phyloP scores from a whole-genome alignment of 1,140 invertebrate genomes.

The Tyrophagus putrescentiae region DNA sequence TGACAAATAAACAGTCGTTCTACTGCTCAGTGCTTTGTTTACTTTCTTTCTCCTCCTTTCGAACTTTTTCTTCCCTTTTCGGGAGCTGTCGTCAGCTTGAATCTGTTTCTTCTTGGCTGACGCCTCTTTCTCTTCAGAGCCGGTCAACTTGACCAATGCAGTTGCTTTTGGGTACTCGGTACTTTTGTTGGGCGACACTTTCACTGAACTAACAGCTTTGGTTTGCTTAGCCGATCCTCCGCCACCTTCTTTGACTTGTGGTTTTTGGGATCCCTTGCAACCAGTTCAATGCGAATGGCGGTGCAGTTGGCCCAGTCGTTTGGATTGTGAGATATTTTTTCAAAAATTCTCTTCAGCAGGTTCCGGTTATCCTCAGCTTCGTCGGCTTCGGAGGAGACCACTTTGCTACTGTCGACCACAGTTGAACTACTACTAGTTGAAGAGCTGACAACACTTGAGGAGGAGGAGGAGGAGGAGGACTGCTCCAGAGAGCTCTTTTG shows the following conservation, averaged over 20 bases:
- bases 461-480: no score
- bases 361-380: no score
- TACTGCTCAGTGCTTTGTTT: no score
- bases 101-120: background rate
- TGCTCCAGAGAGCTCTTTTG: no score
- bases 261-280: background rate
- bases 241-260: background rate
- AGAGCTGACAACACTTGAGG: no score
- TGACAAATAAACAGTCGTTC: no score
- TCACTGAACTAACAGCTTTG: background rate
- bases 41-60: background rate
- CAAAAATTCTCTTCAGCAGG: background rate
- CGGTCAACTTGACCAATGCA: background rate
- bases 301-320: background rate
- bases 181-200: background rate
- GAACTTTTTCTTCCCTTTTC: background rate
- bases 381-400: no score
- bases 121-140: background rate
- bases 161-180: background rate
- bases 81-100: background rate
- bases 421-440: no score
- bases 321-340: background rate
- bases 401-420: no score
- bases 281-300: background rate
- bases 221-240: background rate